Evolutionary conservation across 2,888 invertebrate species (phyloP).

Genomic region (Temnothorax unifasciatus): DNA sequence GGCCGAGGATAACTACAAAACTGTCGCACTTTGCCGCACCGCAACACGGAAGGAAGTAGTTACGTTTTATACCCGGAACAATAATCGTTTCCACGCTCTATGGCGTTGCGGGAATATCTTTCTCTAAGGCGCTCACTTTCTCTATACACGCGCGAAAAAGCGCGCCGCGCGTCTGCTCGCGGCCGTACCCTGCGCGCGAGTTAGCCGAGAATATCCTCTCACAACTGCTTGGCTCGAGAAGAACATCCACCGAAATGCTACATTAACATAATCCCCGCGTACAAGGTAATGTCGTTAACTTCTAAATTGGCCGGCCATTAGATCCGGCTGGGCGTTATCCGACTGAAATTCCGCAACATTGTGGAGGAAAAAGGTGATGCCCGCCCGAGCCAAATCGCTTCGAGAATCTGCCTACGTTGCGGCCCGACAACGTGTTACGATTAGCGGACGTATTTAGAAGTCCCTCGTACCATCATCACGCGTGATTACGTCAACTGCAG

Average conservation of each 20-base stretch:
- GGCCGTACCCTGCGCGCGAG: not conserved
- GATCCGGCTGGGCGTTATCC: constrained; percentile 47
- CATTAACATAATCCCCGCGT: constrained; percentile 75
- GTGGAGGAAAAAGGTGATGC: constrained; percentile 30
- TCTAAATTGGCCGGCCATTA: constrained; percentile 66
- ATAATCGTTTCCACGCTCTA: constrained; percentile 82
- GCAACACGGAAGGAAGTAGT: constrained; percentile 79
- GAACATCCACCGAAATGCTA: constrained; percentile 69
- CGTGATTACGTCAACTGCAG: constrained; percentile 46
- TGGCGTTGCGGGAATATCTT: constrained; percentile 64
- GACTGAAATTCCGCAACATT: constrained; percentile 52
- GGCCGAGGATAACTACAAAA: constrained; percentile 76
- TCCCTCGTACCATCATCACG: constrained; percentile 11
- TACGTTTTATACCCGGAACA: constrained; percentile 81
- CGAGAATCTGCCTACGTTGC: constrained; percentile 43
- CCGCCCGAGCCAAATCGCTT: constrained; percentile 20
- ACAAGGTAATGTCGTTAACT: constrained; percentile 71
- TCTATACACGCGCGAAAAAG: not conserved
- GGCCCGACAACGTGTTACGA: constrained; percentile 9
- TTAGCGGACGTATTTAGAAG: constrained; percentile 32
- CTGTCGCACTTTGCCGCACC: constrained; percentile 79
- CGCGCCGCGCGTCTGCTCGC: not conserved
- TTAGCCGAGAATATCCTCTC: not conserved
- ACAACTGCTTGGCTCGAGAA: constrained; percentile 1
- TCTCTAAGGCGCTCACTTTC: constrained; percentile 45